Evolutionary conservation across 2,888 invertebrate species (phyloP), one percentile per base, ranked within the genome.

Genomic region (Eupsilia transversa): DNA sequence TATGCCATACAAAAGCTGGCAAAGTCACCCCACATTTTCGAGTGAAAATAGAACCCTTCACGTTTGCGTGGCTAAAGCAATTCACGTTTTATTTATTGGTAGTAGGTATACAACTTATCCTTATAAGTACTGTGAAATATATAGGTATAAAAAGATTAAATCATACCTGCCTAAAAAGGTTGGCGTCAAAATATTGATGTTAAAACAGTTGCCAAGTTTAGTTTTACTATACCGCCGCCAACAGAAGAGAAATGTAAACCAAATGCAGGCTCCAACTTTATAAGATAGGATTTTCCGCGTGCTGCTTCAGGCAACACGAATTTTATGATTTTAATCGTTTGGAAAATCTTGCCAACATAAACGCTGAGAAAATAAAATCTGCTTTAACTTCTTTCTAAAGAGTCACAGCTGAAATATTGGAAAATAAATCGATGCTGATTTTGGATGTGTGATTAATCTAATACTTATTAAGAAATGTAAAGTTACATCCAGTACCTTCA

Each of bases 181-280:
- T 49, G 52, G 63, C 74, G 54, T 67, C 66, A 52, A 84, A 81
- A 80, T 84, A 68, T 80, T 75, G 67, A 84, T 46, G 68, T 75
- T 59, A 27, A 68, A 67, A 79, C 35, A 17, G 84, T 52, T 83
- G 84, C 84, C 81, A 81, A 81, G 74, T 66, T 81, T 83, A 59
- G 46, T 49, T 69, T 41, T 52, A 52, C 0, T 14, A 5, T 17
- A 57, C 35, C 14, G 61, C 20, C 49, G 61, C 66, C 43, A 74
- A 80, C 41, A 80, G 66, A 80, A 63, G 33, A 41, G 7, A 61
- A 69, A 71, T 71, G 10, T 65, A 14, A 68, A 71, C 38, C 20
- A 30, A 74, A 75, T 71, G 30, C 67, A 68, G 52, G 60, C 65
- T 67, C 41, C 56, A 65, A 71, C 41, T 60, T 60, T 41, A 52